These are phyloP conservation scores for Palythoa heliodiscus DNA, from an alignment of 92 coral and sea anemone species.

Conservation along the genomic window DNA sequence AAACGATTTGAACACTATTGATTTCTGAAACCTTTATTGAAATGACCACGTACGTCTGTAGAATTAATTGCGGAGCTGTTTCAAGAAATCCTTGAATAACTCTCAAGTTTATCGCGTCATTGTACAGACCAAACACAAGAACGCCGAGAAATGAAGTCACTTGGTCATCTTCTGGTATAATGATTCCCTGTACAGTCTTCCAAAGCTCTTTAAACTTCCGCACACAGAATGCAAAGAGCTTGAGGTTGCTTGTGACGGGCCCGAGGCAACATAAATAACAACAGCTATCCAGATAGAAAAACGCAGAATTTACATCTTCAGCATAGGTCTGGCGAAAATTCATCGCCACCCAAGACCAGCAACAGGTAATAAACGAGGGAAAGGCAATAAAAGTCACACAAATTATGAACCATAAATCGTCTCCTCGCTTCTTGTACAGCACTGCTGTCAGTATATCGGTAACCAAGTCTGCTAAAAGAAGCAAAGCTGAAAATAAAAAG, in stretches of 20 bases:
- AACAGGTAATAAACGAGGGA: constrained; percentile 41
- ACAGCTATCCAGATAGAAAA: constrained; percentile 24
- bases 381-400: constrained; percentile 31
- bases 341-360: constrained; percentile 39
- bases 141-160: constrained; percentile 39
- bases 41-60: constrained; percentile 39
- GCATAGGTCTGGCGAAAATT: constrained; percentile 38
- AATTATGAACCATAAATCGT: constrained; percentile 29
- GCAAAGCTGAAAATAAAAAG: constrained; percentile 27
- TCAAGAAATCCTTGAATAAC: constrained; percentile 34
- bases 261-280: constrained; percentile 34
- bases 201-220: constrained; percentile 37
- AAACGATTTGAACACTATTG: constrained; percentile 18
- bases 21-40: constrained; percentile 24
- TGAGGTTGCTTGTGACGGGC: constrained; percentile 36
- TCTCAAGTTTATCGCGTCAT: constrained; percentile 37
- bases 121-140: constrained; percentile 25
- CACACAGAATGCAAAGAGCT: constrained; percentile 33
- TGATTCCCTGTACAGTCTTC: constrained; percentile 32
- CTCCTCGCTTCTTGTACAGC: constrained; percentile 22
- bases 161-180: constrained; percentile 40
- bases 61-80: constrained; percentile 23
- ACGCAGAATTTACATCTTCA: constrained; percentile 28
- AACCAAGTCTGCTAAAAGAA: constrained; percentile 28
- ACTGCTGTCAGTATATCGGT: constrained; percentile 37